Base-by-base conservation (phyloP, 2,797 vertebrate genomes). In the Typhlichthys subterraneus region DNA sequence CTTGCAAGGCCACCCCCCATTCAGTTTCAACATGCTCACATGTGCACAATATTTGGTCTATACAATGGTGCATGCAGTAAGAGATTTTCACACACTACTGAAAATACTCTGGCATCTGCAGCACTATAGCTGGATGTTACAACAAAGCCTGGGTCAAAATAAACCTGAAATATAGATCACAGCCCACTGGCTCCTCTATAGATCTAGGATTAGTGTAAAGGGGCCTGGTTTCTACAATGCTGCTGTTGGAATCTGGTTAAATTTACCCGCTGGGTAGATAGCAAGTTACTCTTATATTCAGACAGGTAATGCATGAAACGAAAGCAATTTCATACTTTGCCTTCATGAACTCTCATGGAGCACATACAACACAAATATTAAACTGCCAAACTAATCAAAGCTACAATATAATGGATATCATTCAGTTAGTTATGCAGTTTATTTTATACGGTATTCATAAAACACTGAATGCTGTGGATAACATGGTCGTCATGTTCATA, bases 71-170 rank as follows among this genome's bases (percentile, higher is more conserved):
- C 46, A 19, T 46, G 42, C 63, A 52, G 64, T 45, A 12, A 53
- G 67, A 77, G 73, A 84, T 85, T 86, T 74, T 87, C 77, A 73
- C 82, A 83, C 73, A 64, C 59, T 53, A 72, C 82, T 86, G 78
- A 85, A 90, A 91, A 91, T 88, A 87, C 80, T 69, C 59, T 73
- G 65, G 68, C 63, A 78, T 75, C 53, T 59, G 60, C 31, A 31
- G 55, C 49, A 65, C 57, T 53, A 49, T 67, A 7, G 12, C 10
- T 12, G 57, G 59, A 75, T 58, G 72, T 59, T 70, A 74, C 67
- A 75, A 82, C 80, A 85, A 90, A 83, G 74, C 69, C 66, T 74
- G 77, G 73, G 65, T 85, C 63, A 85, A 88, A 90, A 82, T 81
- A 72, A 81, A 79, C 57, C 47, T 59, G 49, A 74, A 76, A 74